Evolutionary conservation across 2,113 vertebrate genomes (phyloP).

Genomic region (Penelope pileata): DNA sequence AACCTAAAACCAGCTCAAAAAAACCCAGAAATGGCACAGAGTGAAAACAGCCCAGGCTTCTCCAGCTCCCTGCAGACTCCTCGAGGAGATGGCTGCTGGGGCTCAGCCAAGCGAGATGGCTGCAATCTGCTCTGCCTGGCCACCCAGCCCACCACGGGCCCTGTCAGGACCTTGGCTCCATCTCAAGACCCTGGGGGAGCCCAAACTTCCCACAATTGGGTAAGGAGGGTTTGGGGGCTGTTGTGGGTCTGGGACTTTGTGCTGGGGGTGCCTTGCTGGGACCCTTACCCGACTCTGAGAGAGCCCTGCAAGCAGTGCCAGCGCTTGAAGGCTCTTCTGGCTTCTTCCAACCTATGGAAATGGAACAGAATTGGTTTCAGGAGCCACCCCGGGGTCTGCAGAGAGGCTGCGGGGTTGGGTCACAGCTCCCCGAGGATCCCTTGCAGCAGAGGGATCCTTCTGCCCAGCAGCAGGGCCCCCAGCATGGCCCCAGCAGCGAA

Average conservation of each 20-base stretch:
- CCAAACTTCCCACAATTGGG: background rate
- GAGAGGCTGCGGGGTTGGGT: background rate
- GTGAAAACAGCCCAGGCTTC: background rate
- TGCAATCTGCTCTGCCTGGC: background rate
- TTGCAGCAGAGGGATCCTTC: fast-evolving
- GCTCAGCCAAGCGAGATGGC: background rate
- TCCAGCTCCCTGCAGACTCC: constrained; percentile 12
- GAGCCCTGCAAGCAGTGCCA: background rate
- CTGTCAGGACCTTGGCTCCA: background rate
- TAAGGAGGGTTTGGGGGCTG: background rate
- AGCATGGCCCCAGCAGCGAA: background rate
- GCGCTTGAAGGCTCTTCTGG: background rate
- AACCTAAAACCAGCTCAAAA: constrained; percentile 12
- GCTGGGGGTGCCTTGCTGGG: fast-evolving
- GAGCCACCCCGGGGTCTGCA: background rate
- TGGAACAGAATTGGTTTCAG: background rate
- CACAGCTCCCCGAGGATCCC: background rate
- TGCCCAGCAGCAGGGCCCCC: background rate
- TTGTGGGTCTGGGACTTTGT: background rate
- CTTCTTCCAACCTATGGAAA: background rate
- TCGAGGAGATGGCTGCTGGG: background rate
- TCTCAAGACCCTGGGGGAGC: background rate
- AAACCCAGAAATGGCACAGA: background rate
- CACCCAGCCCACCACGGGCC: fast-evolving
- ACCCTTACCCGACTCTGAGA: background rate